Evolutionary conservation across 2,888 invertebrate genomes (phyloP), one percentile per base, ranked within the genome.

Genomic region (Andrena fulva): DNA sequence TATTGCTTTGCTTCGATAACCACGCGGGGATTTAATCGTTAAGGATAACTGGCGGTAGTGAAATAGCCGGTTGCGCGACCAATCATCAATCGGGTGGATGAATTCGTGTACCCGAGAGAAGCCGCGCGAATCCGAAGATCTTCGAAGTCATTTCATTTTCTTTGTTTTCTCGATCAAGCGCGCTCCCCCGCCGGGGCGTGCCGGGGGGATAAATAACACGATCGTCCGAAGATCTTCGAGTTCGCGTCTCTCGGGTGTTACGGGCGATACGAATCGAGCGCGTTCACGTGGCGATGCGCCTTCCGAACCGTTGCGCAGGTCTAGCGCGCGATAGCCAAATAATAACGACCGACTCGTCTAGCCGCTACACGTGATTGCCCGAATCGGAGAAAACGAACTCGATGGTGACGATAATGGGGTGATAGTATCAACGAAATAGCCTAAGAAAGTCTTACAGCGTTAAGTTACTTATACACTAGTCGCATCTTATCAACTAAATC

Each of bases 51-150:
- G 93, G 90, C 92, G 93, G 93, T 93, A 91, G 88, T 92, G 91
- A 89, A 89, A 93, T 91, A 92, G 93, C 93, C 92, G 92, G 93
- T 93, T 93, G 92, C 91, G 91, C 91, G 90, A 92, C 86, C 80
- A 86, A 90, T 88, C 90, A 87, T 89, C 81, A 89, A 90, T 87
- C 77, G 84, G 86, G 70, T 72, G 78, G 77, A 42, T 81, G 60
- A 80, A 84, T 77, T 85, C 74, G 54, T 76, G 72, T 83, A 52
- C 6, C 12, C 48, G 33, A 24, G 56, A 54, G 20, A 71, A 31
- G 56, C 52, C 10, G 2, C 64, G 66, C 8, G 27, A 59, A 63
- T 59, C 54, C 63, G 82, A 82, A 62, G 68, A 82, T 67, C 67
- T 71, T 82, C 76, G 27, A 82, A 76, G 64, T 74, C 29, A 12